Conservation (phyloP, 37 sponge, comb jelly and placozoan genomes). For the Beroe forskalii region DNA sequence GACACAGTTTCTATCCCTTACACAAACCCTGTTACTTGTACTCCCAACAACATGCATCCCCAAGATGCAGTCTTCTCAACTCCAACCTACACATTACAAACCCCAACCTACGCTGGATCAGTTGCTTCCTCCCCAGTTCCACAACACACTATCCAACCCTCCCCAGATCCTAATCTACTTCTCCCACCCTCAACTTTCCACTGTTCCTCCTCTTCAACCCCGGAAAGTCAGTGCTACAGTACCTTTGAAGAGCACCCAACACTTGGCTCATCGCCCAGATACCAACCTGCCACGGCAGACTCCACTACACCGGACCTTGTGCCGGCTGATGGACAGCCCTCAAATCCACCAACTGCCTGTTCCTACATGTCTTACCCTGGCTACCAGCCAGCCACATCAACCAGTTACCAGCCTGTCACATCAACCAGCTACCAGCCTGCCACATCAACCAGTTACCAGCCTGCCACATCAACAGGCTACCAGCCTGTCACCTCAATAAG, state of each 20-base stretch:
- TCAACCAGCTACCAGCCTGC: neutral
- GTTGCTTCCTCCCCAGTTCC: too few species aligned
- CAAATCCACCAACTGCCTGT: neutral
- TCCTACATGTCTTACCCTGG: neutral
- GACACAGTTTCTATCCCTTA: too few species aligned
- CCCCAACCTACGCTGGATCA: too few species aligned
- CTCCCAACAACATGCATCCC: too few species aligned
- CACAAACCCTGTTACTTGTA: too few species aligned
- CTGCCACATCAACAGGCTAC: neutral
- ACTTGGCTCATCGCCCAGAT: neutral
- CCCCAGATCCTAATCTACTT: neutral
- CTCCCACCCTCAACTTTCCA: slow-evolving; percentile 8
- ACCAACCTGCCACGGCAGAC: neutral
- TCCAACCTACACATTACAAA: too few species aligned
- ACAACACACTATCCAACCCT: neutral
- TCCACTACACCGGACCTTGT: neutral
- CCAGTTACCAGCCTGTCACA: neutral
- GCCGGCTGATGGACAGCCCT: neutral
- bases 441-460: neutral
- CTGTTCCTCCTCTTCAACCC: neutral
- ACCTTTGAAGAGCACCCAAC: too few species aligned
- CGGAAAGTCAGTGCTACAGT: too few species aligned
- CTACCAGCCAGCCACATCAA: neutral
- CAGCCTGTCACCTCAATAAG: neutral
- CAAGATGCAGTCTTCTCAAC: too few species aligned